Conservation (phyloP, 2,797 vertebrate genomes). For the Sebastolobus alascanus region DNA sequence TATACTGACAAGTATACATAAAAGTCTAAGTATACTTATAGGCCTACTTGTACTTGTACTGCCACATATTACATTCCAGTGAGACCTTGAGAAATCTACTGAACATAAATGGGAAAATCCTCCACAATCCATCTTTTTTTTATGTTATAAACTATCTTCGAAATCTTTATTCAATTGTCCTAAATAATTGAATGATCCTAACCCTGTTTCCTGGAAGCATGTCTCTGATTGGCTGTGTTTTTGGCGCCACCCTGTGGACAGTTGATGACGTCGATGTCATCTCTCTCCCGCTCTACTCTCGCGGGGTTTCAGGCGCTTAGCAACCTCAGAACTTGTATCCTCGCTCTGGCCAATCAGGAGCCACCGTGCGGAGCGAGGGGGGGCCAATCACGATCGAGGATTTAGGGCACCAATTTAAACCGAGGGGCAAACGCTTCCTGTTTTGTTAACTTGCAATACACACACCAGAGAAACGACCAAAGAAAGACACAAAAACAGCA, state of each 20-base stretch:
- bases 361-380: not conserved
- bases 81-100: not conserved
- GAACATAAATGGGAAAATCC: not conserved
- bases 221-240: not conserved
- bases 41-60: too few species aligned
- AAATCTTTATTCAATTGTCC: not conserved
- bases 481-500: not conserved
- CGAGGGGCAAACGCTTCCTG: constrained; percentile 31
- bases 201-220: not conserved
- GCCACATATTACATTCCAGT: not conserved
- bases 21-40: too few species aligned
- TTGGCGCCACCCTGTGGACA: constrained; percentile 61
- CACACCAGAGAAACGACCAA: not conserved
- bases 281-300: constrained; percentile 60
- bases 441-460: constrained; percentile 27
- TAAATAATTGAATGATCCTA: constrained; percentile 13
- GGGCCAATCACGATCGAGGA: constrained; percentile 73
- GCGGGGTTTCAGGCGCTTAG: constrained; percentile 74
- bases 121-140: not conserved
- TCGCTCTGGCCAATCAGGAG: constrained; percentile 74
- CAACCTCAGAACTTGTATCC: constrained; percentile 62
- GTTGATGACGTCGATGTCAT: fast-evolving
- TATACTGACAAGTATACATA: too few species aligned
- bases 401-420: constrained; percentile 83
- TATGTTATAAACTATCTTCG: not conserved